Evolutionary conservation across 2,113 vertebrate species (phyloP), one percentile per base, ranked within the genome.

Genomic region (Casuarius casuarius): DNA sequence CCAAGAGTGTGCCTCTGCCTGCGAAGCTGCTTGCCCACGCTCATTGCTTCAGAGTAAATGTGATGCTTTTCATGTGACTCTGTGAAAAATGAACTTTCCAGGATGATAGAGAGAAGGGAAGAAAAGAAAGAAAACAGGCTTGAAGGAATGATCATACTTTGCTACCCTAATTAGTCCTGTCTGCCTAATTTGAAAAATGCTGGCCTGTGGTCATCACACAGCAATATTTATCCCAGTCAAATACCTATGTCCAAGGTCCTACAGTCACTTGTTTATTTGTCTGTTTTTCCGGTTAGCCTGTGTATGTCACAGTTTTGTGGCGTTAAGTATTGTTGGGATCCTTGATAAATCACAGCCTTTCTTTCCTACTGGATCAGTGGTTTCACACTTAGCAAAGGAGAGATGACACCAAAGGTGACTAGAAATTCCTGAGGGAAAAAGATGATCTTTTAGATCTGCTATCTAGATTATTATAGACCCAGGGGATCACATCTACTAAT

Each of bases 41-140:
- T 8, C 9, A 4, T 38, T 46, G 21, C 22, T 88, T 83, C 22
- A 14, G 26, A 23, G 31, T 25, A 59, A 72, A 59, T 56, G 54
- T 1, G 12, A 26, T 21, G 13, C 1, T 2, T 40, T 51, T 52
- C 25, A 33, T 33, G 48, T 3, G 4, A 10, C 31, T 65, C 12
- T 44, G 42, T 44, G 42, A 51, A 10, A 66, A 66, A 54, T 5
- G 3, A 78, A 46, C 12, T 26, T 59, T 66, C n/a, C 23, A 22
- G 33, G 16, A 42, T 73, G 46, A 72, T 3, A 35, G 22, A 12
- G 15, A 54, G 33, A 71, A 59, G 10, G 5, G 23, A 78, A 78
- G 19, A 52, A 72, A 52, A 66, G 66, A 19, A 10, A 9, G 51
- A 16, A 89, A 67, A 31, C 23, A 9, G 5, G 10, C 23, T 26